Base-by-base conservation (phyloP, 2,888 invertebrate genomes). In the Drosophila mettleri region DNA sequence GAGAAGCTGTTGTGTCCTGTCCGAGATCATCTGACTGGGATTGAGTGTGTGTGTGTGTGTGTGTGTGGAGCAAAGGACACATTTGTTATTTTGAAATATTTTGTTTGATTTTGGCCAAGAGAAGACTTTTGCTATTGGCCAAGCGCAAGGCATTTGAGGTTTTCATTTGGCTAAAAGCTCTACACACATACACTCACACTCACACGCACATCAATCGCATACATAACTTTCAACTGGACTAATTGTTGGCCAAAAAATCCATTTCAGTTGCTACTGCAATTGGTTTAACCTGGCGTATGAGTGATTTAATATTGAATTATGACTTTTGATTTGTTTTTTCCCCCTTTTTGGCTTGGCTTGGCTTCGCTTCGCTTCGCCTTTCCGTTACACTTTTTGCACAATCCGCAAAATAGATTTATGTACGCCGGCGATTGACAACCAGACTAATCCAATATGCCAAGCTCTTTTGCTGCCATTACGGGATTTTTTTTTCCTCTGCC, bases 71-170 rank as follows among this genome's bases (percentile, higher is more conserved):
- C 38, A 67, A 67, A 69, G 78, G 83, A 85, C 85, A 87, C 85
- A 85, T 87, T 85, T 85, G 87, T 85, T 85, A 86, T 87, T 85
- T 87, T 87, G 87, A 85, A 86, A 85, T 87, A 87, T 85, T 87
- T 85, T 85, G 85, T 85, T 85, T 85, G 85, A 85, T 87, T 87
- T 85, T 85, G 77, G 77, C 69, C 55, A 63, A 46, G 27, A 34
- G 78, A 78, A 74, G 84, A 83, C 69, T 73, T 69, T 67, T 62
- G 60, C 57, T 38, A 36, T 51, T 61, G 46, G 24, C 58, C 45
- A 34, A 69, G 63, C 36, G 58, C 55, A 75, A 64, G 65, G 61
- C 82, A 86, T 73, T 83, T 83, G 80, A 86, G 86, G 80, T 83
- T 82, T 82, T 86, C 86, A 86, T 82, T 82, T 82, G 69, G 70